Evolutionary conservation across 2,113 vertebrate species (phyloP), one percentile per base, ranked within the genome.

Genomic region (Anarhynchus alexandrinus): DNA sequence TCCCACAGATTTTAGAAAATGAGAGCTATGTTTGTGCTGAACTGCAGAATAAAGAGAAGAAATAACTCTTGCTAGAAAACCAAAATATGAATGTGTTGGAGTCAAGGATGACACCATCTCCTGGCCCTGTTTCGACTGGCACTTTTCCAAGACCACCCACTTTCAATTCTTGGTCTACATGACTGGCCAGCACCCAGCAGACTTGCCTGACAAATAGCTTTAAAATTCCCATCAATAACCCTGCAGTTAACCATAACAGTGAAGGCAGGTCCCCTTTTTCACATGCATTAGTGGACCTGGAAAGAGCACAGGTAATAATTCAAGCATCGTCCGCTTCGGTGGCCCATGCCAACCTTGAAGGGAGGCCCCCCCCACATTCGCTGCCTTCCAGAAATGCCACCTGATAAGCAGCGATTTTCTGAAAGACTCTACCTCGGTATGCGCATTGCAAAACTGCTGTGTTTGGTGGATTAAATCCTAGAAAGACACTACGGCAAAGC

Each of bases 101-200:
- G 78, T 92, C 66, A 86, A 71, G 61, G 93, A 96, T 96, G 94
- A 96, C 83, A 96, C 95, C 88, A 94, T 94, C 94, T 89, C 86
- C 70, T 91, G 93, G 96, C 83, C 57, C 49, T 87, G 1, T 79
- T 92, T 92, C 9, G 15, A 49, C 49, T 91, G 94, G 96, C 88
- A 89, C 27, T 93, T 88, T 47, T 82, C 93, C 96, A 94, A 70
- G 94, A 95, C 95, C 95, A 97, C 97, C 88, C 88, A 95, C 81
- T 85, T 72, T 62, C 91, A 82, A 2, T 61, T 61, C 80, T 79
- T 84, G 83, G 77, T 79, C 91, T 76, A 34, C 65, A 79, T 8
- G 19, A 81, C 1, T 94, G 88, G 95, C 94, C 54, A 82, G 89
- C 61, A 89, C 82, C 54, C 94, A 94, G 77, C 51, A 86, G 69